phyloP scores from a whole-genome alignment of 2,888 invertebrate species.

The Mimachlamys varia region DNA sequence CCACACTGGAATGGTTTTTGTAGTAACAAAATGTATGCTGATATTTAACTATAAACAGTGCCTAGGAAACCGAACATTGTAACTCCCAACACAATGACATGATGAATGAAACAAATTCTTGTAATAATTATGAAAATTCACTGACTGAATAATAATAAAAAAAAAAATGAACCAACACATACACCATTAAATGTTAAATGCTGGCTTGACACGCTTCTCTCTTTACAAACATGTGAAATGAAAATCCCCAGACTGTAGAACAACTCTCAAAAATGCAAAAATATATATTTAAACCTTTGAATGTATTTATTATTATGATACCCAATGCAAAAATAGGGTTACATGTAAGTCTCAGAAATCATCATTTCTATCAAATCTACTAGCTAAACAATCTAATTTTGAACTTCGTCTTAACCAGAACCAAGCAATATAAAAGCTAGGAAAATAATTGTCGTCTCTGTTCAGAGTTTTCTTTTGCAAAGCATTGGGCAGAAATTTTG shows the following conservation, averaged over 20 bases:
- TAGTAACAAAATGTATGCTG: background rate
- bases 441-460: slow-evolving; percentile 1
- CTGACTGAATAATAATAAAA: slow-evolving; percentile 37
- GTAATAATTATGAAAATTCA: slow-evolving; percentile 20
- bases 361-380: slow-evolving; percentile 47
- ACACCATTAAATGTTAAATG: slow-evolving; percentile 13
- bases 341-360: slow-evolving; percentile 36
- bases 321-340: slow-evolving; percentile 54
- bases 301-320: slow-evolving; percentile 45
- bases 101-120: slow-evolving; percentile 38
- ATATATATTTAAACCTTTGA: slow-evolving; percentile 54
- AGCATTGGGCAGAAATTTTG: slow-evolving; percentile 21
- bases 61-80: slow-evolving; percentile 37
- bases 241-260: slow-evolving; percentile 48
- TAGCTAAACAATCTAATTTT: slow-evolving; percentile 37
- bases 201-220: slow-evolving; percentile 33
- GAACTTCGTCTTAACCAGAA: slow-evolving; percentile 6
- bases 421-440: slow-evolving; percentile 28
- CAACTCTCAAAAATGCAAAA: slow-evolving; percentile 54
- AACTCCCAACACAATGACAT: slow-evolving; percentile 31
- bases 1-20: slow-evolving; percentile 27
- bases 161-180: slow-evolving; percentile 20
- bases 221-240: slow-evolving; percentile 43
- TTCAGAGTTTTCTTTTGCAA: slow-evolving; percentile 31
- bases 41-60: slow-evolving; percentile 8